Percentiles rank a stretch among this genome's conserved stretches.
Conservation (phyloP, 2,113 vertebrate species). For the Entomyzon cyanotis region DNA sequence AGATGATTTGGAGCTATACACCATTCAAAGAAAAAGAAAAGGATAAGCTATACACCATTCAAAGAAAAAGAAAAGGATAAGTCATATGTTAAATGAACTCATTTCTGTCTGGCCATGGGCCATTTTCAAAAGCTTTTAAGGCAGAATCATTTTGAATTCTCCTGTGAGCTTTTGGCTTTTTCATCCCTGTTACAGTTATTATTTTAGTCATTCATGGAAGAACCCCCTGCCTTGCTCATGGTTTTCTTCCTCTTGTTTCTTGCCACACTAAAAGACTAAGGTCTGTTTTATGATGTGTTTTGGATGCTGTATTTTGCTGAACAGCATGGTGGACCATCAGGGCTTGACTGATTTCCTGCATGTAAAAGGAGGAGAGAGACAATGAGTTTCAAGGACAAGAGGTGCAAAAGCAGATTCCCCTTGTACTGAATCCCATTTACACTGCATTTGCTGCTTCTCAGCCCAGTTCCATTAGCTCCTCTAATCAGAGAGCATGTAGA, state of each 20-base stretch:
- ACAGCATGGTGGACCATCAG: background rate
- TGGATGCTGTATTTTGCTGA: slow-evolving; percentile 9
- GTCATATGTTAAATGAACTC: slow-evolving; percentile 37
- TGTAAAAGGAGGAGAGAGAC: background rate
- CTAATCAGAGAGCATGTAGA: background rate
- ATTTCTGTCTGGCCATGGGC: slow-evolving; percentile 39
- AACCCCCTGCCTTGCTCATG: background rate
- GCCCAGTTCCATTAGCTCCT: background rate
- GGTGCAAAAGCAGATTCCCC: background rate
- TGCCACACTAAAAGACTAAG: background rate
- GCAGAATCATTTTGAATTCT: background rate
- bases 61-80: slow-evolving; percentile 42
- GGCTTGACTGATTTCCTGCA: background rate
- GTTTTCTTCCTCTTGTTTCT: background rate
- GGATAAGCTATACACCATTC: slow-evolving; percentile 2
- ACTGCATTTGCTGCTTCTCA: background rate
- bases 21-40: slow-evolving; percentile 39
- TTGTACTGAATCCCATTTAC: background rate
- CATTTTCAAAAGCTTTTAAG: slow-evolving; percentile 45
- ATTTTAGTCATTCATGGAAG: background rate
- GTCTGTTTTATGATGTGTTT: background rate
- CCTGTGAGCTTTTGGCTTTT: slow-evolving; percentile 32
- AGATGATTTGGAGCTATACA: background rate
- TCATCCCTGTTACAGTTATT: slow-evolving; percentile 8
- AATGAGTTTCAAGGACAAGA: background rate